Base-by-base conservation (phyloP, 2,888 invertebrate genomes). In the Schizaphis graminum region DNA sequence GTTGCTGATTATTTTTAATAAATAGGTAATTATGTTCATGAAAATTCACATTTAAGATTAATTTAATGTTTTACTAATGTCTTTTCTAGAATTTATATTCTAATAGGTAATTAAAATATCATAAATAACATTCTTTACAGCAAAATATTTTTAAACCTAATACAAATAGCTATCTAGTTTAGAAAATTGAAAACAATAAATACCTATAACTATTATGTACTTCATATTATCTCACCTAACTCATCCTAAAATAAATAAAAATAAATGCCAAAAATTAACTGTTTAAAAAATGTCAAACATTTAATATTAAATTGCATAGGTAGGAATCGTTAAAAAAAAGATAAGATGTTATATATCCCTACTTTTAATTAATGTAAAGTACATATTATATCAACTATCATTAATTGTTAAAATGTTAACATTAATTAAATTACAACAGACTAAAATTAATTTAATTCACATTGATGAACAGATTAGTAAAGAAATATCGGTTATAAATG, bases 401-500 rank as follows among this genome's bases (percentile, higher is more conserved):
- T 11, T 16, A 67, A 16, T 67, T 44, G 41, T 44, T 44, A 44
- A 44, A 44, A 44, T 67, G 67, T n/a, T n/a, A 67, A 67, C 67
- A 67, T 16, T n/a, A 67, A 67, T 67, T n/a, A n/a, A 67, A 67
- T n/a, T 67, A 61, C 26, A 61, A 10, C 28, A 61, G 57, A 28
- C 26, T 16, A 53, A 61, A 61, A 61, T 61, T 28, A 67, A 49
- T 91, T 77, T 24, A 49, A 77, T 90, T 49, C 10, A 1, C 35
- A 85, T 47, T 57, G 24, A 13, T 92, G 1, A 67, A 86, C 44
- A 86, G 3, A 67, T 53, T 84, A 28, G 11, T 41, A 67, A 61
- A 67, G 35, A 92, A 92, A 61, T 92, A 35, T 87, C 49, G 87
- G 47, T 87, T 87, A 84, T 56, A 92, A 84, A 89, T 67, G n/a